These are phyloP conservation scores for Astreopora myriophthalma DNA, from an alignment of 64 coral and sea anemone genomes.

Conservation along the genomic window DNA sequence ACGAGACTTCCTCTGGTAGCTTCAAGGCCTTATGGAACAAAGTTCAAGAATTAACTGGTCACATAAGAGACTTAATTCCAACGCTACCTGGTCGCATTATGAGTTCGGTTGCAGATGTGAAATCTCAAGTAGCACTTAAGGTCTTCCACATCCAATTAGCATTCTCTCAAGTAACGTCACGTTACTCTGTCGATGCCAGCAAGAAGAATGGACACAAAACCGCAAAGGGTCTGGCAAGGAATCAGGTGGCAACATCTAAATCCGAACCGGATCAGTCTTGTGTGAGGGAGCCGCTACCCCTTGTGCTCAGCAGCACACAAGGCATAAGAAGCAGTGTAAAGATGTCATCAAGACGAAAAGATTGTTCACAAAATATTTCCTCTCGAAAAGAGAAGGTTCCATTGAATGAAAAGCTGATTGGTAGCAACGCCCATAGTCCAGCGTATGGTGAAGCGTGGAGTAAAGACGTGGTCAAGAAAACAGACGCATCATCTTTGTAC, in stretches of 20 bases:
- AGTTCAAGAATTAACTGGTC: neutral
- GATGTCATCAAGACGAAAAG: neutral
- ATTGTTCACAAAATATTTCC: neutral
- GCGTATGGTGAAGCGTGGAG: neutral
- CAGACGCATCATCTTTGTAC: neutral
- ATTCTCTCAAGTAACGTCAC: neutral
- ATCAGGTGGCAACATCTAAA: neutral
- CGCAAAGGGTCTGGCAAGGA: neutral
- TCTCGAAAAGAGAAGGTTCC: neutral
- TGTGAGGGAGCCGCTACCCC: neutral
- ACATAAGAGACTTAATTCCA: no score
- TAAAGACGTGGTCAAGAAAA: neutral
- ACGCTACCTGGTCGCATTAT: no score
- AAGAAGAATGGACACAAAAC: neutral
- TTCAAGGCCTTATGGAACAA: no score
- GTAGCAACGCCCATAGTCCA: neutral
- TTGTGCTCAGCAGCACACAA: neutral
- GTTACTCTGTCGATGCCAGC: neutral
- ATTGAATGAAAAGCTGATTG: neutral
- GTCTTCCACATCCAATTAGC: neutral
- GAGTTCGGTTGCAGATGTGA: neutral
- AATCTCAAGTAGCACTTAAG: neutral
- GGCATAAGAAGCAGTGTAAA: neutral
- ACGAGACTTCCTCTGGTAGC: no score
- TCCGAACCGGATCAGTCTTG: neutral